Percentiles rank a stretch among this genome's conserved stretches.
Evolutionary conservation across 2,888 invertebrate genomes (phyloP).

Genomic region (Lasioglossum calceatum): DNA sequence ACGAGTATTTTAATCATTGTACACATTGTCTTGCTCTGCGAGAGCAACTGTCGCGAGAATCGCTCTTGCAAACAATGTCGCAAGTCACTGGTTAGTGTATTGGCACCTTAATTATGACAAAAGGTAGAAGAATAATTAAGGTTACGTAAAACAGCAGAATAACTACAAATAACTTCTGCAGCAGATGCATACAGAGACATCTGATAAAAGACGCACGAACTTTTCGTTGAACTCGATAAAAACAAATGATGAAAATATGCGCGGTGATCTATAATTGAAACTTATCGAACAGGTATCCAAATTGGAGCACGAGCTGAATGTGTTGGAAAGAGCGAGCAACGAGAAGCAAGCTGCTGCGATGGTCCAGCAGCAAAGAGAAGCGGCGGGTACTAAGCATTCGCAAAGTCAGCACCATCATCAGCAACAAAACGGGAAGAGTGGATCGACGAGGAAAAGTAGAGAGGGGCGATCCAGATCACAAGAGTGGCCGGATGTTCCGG

Average conservation of each 20-base stretch:
- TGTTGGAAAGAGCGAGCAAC: constrained; percentile 90
- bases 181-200: too few species aligned
- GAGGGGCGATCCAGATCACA: constrained; percentile 93
- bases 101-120: background rate
- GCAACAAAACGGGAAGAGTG: constrained; percentile 77
- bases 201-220: background rate
- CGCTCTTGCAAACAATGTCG: too few species aligned
- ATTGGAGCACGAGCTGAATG: constrained; percentile 91
- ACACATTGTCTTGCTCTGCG: too few species aligned
- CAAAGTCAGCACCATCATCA: constrained; percentile 78
- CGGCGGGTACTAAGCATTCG: constrained; percentile 69
- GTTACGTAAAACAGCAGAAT: background rate
- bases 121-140: background rate
- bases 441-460: constrained; percentile 87
- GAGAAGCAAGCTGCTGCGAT: constrained; percentile 86
- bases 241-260: background rate
- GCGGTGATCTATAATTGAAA: background rate
- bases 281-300: constrained; percentile 85
- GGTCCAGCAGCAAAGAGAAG: constrained; percentile 83
- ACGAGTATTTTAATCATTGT: too few species aligned
- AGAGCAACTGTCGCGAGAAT: too few species aligned
- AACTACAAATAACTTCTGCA: background rate
- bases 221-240: background rate
- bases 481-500: constrained; percentile 96
- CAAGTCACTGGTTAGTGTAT: too few species aligned